Evolutionary conservation across 2,113 vertebrate species (phyloP), one percentile per base, ranked within the genome.

Genomic region (Heliornis fulica): DNA sequence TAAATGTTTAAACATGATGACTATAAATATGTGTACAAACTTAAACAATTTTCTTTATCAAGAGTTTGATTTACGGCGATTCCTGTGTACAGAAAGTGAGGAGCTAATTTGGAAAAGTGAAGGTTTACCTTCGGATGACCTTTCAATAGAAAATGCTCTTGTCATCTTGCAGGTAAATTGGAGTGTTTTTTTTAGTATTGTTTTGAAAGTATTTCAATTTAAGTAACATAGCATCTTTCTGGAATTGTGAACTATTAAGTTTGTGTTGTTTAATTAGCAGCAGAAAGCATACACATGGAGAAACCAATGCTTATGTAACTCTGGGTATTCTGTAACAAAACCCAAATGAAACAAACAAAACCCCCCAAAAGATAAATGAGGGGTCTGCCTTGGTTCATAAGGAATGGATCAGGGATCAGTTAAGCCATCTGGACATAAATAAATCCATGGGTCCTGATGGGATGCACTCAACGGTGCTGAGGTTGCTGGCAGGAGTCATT

Each of bases 101-200:
- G 99, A 99, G 90, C 93, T 99, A 96, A 99, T 99, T 95, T 99
- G 99, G 99, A 99, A 99, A 96, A 99, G 99, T 97, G 99, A 99
- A 98, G 99, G 99, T 20, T 97, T 99, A 41, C 99, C 99, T 8
- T 99, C 99, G 69, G 99, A 99, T 96, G 99, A 99, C 74, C 98
- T 99, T 85, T 99, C 99, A 43, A 98, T 99, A 97, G 99, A 99
- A 97, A 99, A 99, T 81, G 99, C 99, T 34, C 97, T 99, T 84
- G 99, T 99, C 92, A 99, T 99, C 90, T 97, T 99, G n/a, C 99
- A 99, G 99, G 99, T 99, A 94, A 96, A 38, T 32, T 83, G n/a
- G 5, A 14, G 50, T 25, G 1, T 64, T 78, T 81, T 68, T 89
- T 64, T 87, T n/a, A n/a, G 13, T 64, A 34, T 71, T 93, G 22